Evolutionary conservation across 2,888 invertebrate genomes (phyloP), one percentile per base, ranked within the genome.

Genomic region (Trissolcus japonicus): DNA sequence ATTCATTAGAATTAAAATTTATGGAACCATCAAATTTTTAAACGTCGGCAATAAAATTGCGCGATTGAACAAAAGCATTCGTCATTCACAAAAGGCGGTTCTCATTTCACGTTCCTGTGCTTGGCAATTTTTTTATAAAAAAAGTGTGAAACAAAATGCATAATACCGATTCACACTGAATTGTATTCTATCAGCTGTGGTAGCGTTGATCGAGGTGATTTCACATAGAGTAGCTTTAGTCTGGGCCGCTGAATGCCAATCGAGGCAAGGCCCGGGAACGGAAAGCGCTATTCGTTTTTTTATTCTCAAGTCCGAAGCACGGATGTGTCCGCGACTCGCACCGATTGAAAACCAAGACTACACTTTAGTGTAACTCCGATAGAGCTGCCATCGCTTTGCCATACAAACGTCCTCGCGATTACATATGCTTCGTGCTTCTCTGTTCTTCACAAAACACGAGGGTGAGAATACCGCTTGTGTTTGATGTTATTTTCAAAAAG

Each of bases 301-400:
- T 35, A 11, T 35, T 35, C 35, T 79, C 73, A 62, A 63, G 63
- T 78, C 65, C 78, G 68, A 79, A 80, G 67, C 68, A 76, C 63
- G 81, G 79, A 80, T 79, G 35, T 35, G 76, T 81, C 77, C 78
- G 80, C 79, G 71, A 80, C 75, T 67, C 56, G 56, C 50, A 56
- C 50, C 79, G 80, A 77, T 82, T 83, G 81, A 85, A 86, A 83
- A 79, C 80, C 74, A 65, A 75, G 79, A 81, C 80, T 81, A 65
- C 62, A 55, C 73, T 35, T 60, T 69, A 56, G 77, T 69, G 79
- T 82, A 84, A 78, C 76, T 79, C 81, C 86, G 86, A 88, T 88
- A 87, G 87, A 88, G 83, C 88, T 89, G 88, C 87, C 88, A 89
- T 83, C 85, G 83, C 83, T 82, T 85, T 85, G 84, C 87, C 84